A percentile compares a stretch with the other conserved stretches of the same genome.
These are phyloP conservation scores for Zygogramma bicolorata DNA, from an alignment of 2,888 invertebrate genomes.

Conservation along the genomic window DNA sequence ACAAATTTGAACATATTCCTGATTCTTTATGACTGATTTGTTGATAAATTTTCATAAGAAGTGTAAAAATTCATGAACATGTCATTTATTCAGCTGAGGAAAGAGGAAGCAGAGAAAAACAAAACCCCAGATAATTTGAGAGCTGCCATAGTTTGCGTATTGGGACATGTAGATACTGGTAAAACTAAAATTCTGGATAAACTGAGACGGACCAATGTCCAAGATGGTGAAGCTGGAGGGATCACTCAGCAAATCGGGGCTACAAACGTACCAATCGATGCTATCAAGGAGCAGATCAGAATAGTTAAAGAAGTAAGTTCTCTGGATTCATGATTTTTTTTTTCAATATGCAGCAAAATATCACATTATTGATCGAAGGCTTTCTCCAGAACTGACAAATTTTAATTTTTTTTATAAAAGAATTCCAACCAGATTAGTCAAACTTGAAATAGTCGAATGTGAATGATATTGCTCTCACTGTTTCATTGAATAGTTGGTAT, in stretches of 20 bases:
- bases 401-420: too few relatives aligned
- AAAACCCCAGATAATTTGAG: slow-evolving; percentile 79
- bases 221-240: slow-evolving; percentile 98
- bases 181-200: slow-evolving; percentile 99
- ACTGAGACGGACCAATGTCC: slow-evolving; percentile 88
- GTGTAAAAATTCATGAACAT: too few relatives aligned
- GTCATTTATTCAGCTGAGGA: slow-evolving; percentile 76
- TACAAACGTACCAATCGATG: slow-evolving; percentile 97
- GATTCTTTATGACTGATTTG: background rate
- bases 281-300: slow-evolving; percentile 93
- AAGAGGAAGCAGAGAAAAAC: slow-evolving; percentile 78
- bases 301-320: slow-evolving; percentile 88
- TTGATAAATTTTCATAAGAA: background rate
- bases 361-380: too few relatives aligned
- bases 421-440: too few relatives aligned
- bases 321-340: too few relatives aligned
- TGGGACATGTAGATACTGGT: slow-evolving; percentile 99
- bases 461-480: too few relatives aligned
- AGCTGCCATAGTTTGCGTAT: slow-evolving; percentile 97
- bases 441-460: too few relatives aligned
- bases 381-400: too few relatives aligned
- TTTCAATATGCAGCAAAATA: too few relatives aligned
- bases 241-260: slow-evolving; percentile 99
- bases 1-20: too few relatives aligned
- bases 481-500: too few relatives aligned